Evolutionary conservation across 2,113 vertebrate species (phyloP).

Genomic region (Azemiops feae): DNA sequence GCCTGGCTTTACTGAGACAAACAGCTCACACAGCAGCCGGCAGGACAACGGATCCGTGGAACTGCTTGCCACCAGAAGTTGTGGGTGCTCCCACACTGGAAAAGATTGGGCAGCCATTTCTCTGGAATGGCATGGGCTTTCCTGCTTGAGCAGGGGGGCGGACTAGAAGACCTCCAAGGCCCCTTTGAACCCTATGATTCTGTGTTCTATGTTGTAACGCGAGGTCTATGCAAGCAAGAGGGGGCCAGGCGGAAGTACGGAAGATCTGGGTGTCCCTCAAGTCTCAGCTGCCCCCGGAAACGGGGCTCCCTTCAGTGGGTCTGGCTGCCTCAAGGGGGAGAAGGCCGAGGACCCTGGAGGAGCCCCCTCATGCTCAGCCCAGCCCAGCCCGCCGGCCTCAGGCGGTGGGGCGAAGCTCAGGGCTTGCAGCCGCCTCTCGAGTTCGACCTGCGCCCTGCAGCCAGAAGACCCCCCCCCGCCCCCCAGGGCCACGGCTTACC

Average conservation of each 20-base stretch:
- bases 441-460: neutral
- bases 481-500: constrained; percentile 67
- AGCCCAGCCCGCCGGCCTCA: neutral
- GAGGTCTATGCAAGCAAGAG: neutral
- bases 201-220: too few species aligned
- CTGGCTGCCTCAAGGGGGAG: neutral
- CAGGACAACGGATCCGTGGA: too few species aligned
- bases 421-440: neutral
- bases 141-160: too few species aligned
- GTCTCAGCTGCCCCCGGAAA: neutral
- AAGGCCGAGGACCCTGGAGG: too few species aligned
- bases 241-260: neutral
- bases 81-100: too few species aligned
- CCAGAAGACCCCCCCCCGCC: too few species aligned
- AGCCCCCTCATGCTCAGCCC: neutral
- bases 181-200: neutral
- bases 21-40: too few species aligned
- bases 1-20: too few species aligned
- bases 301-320: neutral
- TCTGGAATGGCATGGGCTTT: too few species aligned
- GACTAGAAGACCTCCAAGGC: neutral
- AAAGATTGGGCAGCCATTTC: too few species aligned
- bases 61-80: too few species aligned
- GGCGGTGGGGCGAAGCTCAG: neutral
- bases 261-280: neutral